Base-by-base conservation (phyloP, 2,888 invertebrate genomes). In the Polydrusus pterygomalis region DNA sequence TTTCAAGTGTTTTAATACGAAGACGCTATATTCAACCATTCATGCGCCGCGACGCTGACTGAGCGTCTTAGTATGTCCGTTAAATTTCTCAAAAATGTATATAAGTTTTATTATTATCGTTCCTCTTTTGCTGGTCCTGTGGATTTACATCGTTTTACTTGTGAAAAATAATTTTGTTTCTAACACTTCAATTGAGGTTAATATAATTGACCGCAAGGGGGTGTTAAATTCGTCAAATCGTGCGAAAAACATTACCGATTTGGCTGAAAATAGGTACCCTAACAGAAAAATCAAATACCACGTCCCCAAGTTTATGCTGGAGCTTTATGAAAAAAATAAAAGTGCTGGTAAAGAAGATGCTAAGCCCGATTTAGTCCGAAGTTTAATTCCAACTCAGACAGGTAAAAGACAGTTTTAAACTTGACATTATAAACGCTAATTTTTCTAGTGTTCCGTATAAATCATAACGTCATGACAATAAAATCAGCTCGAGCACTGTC, bases 251-350 rank as follows among this genome's bases (percentile, higher is more conserved):
- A 13, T 25, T 11, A 73, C 58, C 49, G 56, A 43, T 30, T 20
- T 54, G 18, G 45, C 40, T 69, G 76, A 69, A 65, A 79, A 65
- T 18, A 30, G n/a, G 13, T 25, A 30, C n/a, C n/a, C 6, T 1
- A 54, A 54, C 63, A 79, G 38, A 78, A 77, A 63, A n/a, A 56
- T 45, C 9, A 64, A 63, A 45, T 65, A 80, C 70, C 87, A 88
- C 70, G 83, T 88, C 11, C 87, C 87, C 0, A 87, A 87, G 78
- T 87, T 87, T 79, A 88, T 88, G 87, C 72, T 88, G 70, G 87
- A 88, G 73, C 80, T 88, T 72, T 88, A 87, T 73, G 86, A 87
- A 74, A 84, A 82, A 60, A 84, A 85, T 67, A 86, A 86, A 81
- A 80, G 80, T 18, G 79, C 80, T 11, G 78, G 75, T 0, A 81